Percentiles rank a stretch among this genome's conserved stretches.
phyloP scores from a whole-genome alignment of 64 coral and sea anemone genomes.

The Cladopsammia gracilis region DNA sequence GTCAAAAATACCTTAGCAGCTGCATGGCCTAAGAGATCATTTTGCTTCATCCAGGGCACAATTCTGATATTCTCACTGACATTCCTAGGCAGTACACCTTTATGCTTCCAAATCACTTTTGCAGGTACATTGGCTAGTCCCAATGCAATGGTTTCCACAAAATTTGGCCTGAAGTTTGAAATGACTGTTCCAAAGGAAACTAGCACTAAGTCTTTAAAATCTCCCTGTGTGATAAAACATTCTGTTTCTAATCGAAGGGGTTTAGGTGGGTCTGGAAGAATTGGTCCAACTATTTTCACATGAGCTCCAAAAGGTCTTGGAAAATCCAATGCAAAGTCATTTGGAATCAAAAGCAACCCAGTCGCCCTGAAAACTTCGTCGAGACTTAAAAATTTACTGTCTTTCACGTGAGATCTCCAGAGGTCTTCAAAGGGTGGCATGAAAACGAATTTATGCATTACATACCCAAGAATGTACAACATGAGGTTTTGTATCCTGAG shows the following conservation, averaged over 20 bases:
- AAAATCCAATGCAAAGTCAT: constrained; percentile 69
- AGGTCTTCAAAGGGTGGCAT: constrained; percentile 53
- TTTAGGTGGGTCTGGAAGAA: constrained; percentile 69
- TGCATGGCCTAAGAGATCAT: constrained; percentile 66
- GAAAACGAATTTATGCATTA: constrained; percentile 44
- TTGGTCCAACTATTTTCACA: constrained; percentile 69
- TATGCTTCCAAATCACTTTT: constrained; percentile 75
- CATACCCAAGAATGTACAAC: constrained; percentile 56
- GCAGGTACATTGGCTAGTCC: constrained; percentile 38
- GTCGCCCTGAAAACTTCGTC: constrained; percentile 57
- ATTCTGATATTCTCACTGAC: constrained; percentile 50
- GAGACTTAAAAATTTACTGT: constrained; percentile 56
- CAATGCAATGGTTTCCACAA: constrained; percentile 61
- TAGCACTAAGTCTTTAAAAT: constrained; percentile 43
- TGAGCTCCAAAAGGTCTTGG: constrained; percentile 72
- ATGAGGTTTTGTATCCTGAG: constrained; percentile 53
- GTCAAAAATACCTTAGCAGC: constrained; percentile 73
- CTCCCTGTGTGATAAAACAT: constrained; percentile 37
- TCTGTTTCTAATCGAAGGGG: constrained; percentile 6
- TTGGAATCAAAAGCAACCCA: constrained; percentile 57
- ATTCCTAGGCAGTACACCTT: constrained; percentile 17
- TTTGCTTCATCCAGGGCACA: constrained; percentile 74
- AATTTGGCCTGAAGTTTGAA: constrained; percentile 69
- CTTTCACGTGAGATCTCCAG: constrained; percentile 43
- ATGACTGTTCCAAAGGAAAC: constrained; percentile 88